Base-by-base conservation (phyloP, 2,888 invertebrate genomes). In the Julus scanicus region DNA sequence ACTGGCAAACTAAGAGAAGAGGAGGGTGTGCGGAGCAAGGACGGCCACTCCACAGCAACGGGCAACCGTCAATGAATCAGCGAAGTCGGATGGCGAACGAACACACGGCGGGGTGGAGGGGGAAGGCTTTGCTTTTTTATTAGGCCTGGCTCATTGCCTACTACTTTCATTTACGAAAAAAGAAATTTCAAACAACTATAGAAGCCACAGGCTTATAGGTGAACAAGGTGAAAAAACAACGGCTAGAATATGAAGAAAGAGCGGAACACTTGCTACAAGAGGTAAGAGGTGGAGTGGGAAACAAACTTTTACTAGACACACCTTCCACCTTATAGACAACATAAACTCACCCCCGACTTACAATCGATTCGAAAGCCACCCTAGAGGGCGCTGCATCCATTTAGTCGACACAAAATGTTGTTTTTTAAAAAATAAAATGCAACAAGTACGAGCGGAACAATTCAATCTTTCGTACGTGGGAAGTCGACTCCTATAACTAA, bases 41-140 rank as follows among this genome's bases (percentile, higher is more conserved):
- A 71, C 71, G 29, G 71, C 71, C 71, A 29, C 71, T 29, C 8
- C 71, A 29, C 53, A 53, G 17, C 53, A 53, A 53, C 71, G 29
- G 71, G 37, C 80, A 80, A 80, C 80, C 80, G 80, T 80, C 80
- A 80, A 80, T 80, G 80, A 80, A 80, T 80, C 80, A 80, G 80
- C 80, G 15, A 11, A 39, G 63, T 57, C 53, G 53, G 3, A 53
- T 53, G 11, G 9, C 63, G n/a, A 63, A 63, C 63, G n/a, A 15
- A 63, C 63, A 29, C 8, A 11, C 11, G 2, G 13, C 4, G 80
- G 13, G 37, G 13, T 37, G 13, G 13, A 80, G 37, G 80, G 80
- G 80, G 80, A 15, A 80, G 13, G 20, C 20, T 20, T n/a, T 63
- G n/a, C 20, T 6, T 71, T 63, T 71, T 71, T 29, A 20, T 20